These are phyloP conservation scores for Thera obeliscata DNA, from an alignment of 2,888 invertebrate species.

Conservation along the genomic window DNA sequence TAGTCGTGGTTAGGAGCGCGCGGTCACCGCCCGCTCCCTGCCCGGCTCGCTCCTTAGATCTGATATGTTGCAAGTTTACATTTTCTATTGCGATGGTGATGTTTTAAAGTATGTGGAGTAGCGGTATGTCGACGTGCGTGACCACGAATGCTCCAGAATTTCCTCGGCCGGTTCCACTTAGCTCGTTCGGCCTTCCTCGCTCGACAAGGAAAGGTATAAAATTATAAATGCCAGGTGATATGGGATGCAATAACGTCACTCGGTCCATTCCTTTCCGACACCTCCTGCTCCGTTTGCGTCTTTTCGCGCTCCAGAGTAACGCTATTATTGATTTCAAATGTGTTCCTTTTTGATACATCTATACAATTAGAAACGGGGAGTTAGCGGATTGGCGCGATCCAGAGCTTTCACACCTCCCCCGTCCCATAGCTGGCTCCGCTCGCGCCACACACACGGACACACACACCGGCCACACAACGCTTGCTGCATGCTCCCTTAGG, in stretches of 20 bases:
- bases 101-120: constrained; percentile 81
- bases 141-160: constrained; percentile 82
- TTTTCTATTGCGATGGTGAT: constrained; percentile 77
- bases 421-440: constrained; percentile 81
- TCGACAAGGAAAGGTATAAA: constrained; percentile 85
- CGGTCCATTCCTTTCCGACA: constrained; percentile 72
- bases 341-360: constrained; percentile 1
- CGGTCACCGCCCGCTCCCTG: constrained; percentile 68
- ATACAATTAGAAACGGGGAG: constrained; percentile 34
- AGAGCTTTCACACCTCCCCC: constrained; percentile 65
- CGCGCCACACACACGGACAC: constrained; percentile 76
- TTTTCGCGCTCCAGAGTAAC: constrained; percentile 60
- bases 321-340: constrained; percentile 17
- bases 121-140: constrained; percentile 82
- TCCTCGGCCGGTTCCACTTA: constrained; percentile 82
- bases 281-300: constrained; percentile 68
- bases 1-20: constrained; percentile 73
- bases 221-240: constrained; percentile 83
- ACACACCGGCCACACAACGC: constrained; percentile 65
- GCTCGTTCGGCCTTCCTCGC: constrained; percentile 83
- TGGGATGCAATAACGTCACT: constrained; percentile 82
- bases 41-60: constrained; percentile 72
- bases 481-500: constrained; percentile 75
- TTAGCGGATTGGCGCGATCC: constrained; percentile 67
- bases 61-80: constrained; percentile 81